Evolutionary conservation across 2,888 invertebrate genomes (phyloP).

Genomic region (Neuroscelio doddi): DNA sequence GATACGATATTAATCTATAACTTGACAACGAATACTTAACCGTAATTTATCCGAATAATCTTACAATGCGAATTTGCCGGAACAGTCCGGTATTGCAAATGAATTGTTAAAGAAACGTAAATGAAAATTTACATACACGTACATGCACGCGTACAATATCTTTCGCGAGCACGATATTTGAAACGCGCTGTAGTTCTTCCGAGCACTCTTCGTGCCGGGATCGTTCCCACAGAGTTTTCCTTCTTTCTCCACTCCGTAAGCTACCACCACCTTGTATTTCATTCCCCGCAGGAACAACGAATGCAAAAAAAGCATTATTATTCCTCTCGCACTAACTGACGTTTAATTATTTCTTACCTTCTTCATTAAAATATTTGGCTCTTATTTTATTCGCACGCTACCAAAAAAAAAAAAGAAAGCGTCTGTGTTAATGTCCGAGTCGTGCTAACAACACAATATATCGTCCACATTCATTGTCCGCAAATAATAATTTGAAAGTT

Average conservation of each 20-base stretch:
- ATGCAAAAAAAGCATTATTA: neutral
- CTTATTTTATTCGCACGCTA: neutral
- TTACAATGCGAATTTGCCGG: too few species aligned
- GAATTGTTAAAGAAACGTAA: too few species aligned
- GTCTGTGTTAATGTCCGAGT: neutral
- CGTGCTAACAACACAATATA: neutral
- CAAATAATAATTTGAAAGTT: neutral
- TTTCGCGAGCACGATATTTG: conserved; percentile 4
- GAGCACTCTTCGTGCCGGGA: conserved; percentile 7
- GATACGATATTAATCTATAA: too few species aligned
- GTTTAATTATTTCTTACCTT: conserved; percentile 10
- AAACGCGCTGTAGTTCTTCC: conserved; percentile 6
- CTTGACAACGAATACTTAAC: too few species aligned
- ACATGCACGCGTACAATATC: too few species aligned
- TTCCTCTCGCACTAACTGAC: neutral
- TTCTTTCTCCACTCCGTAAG: conserved; percentile 6
- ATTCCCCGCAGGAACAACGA: conserved; percentile 7
- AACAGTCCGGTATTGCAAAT: too few species aligned
- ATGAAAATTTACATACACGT: too few species aligned
- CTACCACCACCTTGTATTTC: conserved; percentile 13
- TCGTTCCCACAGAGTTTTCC: conserved; percentile 4
- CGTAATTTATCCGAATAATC: too few species aligned
- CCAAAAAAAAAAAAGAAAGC: neutral
- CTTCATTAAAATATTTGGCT: neutral
- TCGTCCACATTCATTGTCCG: neutral